Base-by-base conservation (phyloP, 1,140 invertebrate genomes). In the Zaprionus gabonicus region DNA sequence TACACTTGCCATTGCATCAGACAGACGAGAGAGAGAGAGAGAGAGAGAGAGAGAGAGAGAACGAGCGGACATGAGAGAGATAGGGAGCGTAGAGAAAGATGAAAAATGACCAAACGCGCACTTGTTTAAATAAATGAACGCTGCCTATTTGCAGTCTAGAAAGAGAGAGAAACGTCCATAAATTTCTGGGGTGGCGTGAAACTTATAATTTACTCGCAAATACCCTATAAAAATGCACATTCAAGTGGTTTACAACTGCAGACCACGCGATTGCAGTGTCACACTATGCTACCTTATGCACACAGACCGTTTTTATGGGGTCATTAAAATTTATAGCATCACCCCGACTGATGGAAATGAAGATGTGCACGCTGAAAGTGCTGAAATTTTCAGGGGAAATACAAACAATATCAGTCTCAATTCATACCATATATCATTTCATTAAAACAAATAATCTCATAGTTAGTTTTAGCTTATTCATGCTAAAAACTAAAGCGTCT, bases 1-100 rank as follows among this genome's bases (percentile, higher is more conserved):
- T 76, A 76, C 73, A 64, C 51, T 64, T 20, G 34, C 10, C 28
- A 70, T 41, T 76, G 68, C 60, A 76, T 28, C 46, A 75, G 49
- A 63, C 31, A 62, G 38, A 51, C n/a, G 4, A 46, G 20, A 36
- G 17, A 31, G 34, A 51, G 31, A 28, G 10, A 34, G 3, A 25
- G 49, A 59, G 27, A 31, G 53, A 28, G 7, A 5, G 13, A 41
- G 20, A 25, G 49, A 59, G 27, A 31, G 53, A 28, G 7, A 5
- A 4, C n/a, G 20, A 59, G 27, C 23, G 1, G 1, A 2, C 23
- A 23, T 23, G 58, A 31, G 53, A 28, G 7, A 5, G 13, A 41
- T 7, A 41, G 41, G 1, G 25, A 56, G 20, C 20, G 13, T 0
- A n/a, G 49, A 60, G 36, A 5, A n/a, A 12, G 17, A 36, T 20